Base-by-base conservation (phyloP, 2,888 invertebrate species). In the Caenorhabditis uteleia region DNA sequence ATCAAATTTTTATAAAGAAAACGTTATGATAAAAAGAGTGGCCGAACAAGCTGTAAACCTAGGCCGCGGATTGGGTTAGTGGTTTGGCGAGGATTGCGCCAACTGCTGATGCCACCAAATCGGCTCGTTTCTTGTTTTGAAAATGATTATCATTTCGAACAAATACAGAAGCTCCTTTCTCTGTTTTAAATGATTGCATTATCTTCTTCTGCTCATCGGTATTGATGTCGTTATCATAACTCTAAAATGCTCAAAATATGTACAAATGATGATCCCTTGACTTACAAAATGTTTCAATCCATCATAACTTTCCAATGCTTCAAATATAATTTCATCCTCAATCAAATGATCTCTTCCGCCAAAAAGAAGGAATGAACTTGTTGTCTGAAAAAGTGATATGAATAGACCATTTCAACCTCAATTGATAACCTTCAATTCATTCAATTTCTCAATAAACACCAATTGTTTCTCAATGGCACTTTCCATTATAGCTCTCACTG, bases 81-180 rank as follows among this genome's bases (percentile, higher is more conserved):
- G n/a, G n/a, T n/a, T n/a, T n/a, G n/a, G n/a, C 39, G 12, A 85
- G 34, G 29, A 69, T 66, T 18, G 45, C 40, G 25, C 53, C 42
- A 27, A 64, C 48, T 10, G 61, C 44, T 7, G 58, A 59, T 1
- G 65, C 67, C 2, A 70, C 56, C 14, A 68, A 38, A 46, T 70
- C 65, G 2, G 70, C 57, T 10, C 61, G 57, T 5, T 31, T 27
- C 44, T 68, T 71, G 34, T 71, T 64, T 25, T 65, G 70, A 46
- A 60, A 71, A 42, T 71, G 70, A 27, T 40, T 61, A 36, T 71
- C 68, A 12, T 60, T 49, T 14, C 29, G 38, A 16, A 70, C 53
- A 34, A 62, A 54, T 10, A 70, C 66, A 8, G 70, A 54, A 7
- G 62, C 59, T 7, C 66, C 66, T 31, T 56, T 48, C 4, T 21